Conservation (phyloP, 2,113 vertebrate genomes). For the Pogonocichla stellata region DNA sequence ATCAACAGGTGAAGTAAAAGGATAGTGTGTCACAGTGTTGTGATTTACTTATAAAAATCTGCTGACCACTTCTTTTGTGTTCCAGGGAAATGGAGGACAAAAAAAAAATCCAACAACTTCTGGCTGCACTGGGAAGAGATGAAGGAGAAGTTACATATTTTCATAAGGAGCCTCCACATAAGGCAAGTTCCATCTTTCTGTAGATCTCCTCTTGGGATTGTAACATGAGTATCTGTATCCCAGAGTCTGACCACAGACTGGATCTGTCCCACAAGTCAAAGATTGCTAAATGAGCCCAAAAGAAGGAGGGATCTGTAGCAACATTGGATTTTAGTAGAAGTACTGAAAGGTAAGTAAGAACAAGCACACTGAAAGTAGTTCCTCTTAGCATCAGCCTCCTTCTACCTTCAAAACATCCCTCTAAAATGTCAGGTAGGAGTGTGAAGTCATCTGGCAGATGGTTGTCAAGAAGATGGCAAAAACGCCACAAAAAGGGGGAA, state of each 20-base stretch:
- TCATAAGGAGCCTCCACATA: conserved; percentile 88
- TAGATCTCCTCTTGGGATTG: not conserved
- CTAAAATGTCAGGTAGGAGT: not conserved
- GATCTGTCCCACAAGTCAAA: not conserved
- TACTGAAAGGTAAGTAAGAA: not conserved
- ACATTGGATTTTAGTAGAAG: not conserved
- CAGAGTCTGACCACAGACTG: not conserved
- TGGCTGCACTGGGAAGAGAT: conserved; percentile 85
- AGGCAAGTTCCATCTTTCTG: conserved; percentile 70
- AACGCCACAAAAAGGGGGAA: not conserved
- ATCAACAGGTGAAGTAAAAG: not conserved
- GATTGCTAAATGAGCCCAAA: not conserved
- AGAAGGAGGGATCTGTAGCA: not conserved
- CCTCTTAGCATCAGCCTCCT: not conserved
- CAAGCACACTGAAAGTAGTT: not conserved
- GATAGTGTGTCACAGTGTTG: not conserved
- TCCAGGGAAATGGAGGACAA: conserved; percentile 91
- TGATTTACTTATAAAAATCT: not conserved
- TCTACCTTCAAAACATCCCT: not conserved
- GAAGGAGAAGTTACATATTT: conserved; percentile 91
- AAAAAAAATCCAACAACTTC: conserved; percentile 92
- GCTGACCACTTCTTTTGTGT: conserved; percentile 24
- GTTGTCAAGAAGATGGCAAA: not conserved
- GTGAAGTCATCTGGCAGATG: not conserved
- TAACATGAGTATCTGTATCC: not conserved